A percentile compares a stretch with the other conserved stretches of the same genome.
These are phyloP conservation scores for Pseudocheirus occidentalis DNA, from an alignment of 2,797 vertebrate genomes.

Conservation along the genomic window DNA sequence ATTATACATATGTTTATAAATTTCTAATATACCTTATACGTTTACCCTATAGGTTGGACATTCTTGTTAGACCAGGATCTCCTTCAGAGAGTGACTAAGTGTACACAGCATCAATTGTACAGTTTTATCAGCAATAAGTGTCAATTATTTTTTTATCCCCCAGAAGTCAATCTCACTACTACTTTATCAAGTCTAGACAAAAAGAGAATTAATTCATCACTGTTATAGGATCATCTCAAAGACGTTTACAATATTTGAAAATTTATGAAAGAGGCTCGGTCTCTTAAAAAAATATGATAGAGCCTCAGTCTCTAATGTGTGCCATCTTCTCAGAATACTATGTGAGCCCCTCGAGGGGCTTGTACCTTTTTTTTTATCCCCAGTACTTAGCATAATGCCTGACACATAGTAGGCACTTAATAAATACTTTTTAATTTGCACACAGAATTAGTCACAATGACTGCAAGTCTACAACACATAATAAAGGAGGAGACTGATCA, in stretches of 20 bases:
- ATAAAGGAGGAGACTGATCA: conserved; percentile 26
- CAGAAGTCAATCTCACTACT: conserved; percentile 14
- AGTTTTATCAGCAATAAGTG: conserved; percentile 25
- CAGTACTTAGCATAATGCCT: not conserved
- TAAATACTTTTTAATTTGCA: not conserved
- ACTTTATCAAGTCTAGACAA: not conserved
- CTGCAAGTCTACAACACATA: not conserved
- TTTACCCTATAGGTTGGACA: not conserved
- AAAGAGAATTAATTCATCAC: conserved; percentile 20
- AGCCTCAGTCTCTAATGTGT: not conserved
- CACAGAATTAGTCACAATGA: not conserved
- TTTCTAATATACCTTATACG: conserved; percentile 35
- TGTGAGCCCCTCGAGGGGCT: not conserved
- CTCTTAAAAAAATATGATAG: conserved; percentile 21
- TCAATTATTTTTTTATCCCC: not conserved
- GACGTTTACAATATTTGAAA: conserved; percentile 40
- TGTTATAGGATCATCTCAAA: conserved; percentile 29
- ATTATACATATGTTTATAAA: not conserved
- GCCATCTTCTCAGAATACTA: not conserved
- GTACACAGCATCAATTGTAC: not conserved
- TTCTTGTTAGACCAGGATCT: conserved; percentile 26
- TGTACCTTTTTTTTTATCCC: not conserved
- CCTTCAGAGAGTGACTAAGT: not conserved
- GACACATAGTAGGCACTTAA: not conserved
- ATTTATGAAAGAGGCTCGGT: not conserved